These are phyloP conservation scores for Clarias fuscus DNA, from an alignment of 2,797 vertebrate genomes.

Conservation along the genomic window DNA sequence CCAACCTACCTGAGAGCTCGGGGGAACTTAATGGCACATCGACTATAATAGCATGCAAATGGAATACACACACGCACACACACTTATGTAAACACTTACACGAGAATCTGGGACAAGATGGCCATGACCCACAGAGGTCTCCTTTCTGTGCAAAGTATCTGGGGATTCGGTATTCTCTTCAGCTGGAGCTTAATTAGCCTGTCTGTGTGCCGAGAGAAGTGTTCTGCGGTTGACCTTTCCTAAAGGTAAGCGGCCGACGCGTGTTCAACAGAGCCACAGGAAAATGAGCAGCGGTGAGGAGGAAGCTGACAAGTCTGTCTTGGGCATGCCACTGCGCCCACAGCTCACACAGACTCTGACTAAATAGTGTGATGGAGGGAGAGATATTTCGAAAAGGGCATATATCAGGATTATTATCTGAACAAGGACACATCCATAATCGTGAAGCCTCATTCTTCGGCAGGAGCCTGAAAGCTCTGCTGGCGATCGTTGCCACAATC, in stretches of 20 bases:
- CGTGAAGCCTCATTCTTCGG: slow-evolving; percentile 1
- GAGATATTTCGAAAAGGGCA: slow-evolving; percentile 36
- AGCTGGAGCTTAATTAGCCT: slow-evolving; percentile 70
- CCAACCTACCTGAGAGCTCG: slow-evolving; percentile 43
- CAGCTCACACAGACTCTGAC: slow-evolving; percentile 32
- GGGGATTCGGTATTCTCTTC: slow-evolving; percentile 62
- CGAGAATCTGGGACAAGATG: slow-evolving; percentile 64
- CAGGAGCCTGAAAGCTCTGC: not conserved
- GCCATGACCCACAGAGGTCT: slow-evolving; percentile 60
- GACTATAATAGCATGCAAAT: slow-evolving; percentile 63
- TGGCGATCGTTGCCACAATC: not conserved
- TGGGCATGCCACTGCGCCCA: slow-evolving; percentile 16
- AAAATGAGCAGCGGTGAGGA: slow-evolving; percentile 61
- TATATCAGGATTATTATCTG: slow-evolving; percentile 41
- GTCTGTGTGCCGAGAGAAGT: slow-evolving; percentile 65
- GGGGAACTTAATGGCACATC: slow-evolving; percentile 48
- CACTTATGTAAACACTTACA: slow-evolving; percentile 44
- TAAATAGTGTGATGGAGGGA: slow-evolving; percentile 34
- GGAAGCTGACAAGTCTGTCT: slow-evolving; percentile 56
- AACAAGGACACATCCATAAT: slow-evolving; percentile 31
- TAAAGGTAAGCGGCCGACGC: slow-evolving; percentile 67
- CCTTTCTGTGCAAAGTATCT: slow-evolving; percentile 55
- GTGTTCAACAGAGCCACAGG: slow-evolving; percentile 67
- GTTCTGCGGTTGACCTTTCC: slow-evolving; percentile 74
- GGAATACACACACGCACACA: slow-evolving; percentile 23